phyloP scores from a whole-genome alignment of 2,113 vertebrate genomes.

The Mobula birostris region DNA sequence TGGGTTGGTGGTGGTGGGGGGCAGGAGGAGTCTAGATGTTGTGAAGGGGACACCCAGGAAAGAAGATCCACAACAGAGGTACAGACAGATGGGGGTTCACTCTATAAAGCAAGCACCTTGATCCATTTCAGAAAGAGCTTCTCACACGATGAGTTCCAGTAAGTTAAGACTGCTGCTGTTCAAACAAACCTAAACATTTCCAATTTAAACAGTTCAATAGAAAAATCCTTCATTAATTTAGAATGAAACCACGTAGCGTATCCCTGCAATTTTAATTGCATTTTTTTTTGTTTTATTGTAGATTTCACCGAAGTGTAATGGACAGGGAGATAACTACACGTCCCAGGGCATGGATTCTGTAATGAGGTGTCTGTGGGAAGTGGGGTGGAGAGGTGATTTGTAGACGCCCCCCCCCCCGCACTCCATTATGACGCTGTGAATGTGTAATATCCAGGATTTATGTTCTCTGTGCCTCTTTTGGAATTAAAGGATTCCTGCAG shows the following conservation, averaged over 20 bases:
- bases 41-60: no score
- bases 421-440: neutral
- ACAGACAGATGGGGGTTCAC: no score
- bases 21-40: no score
- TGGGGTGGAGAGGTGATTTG: neutral
- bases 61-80: no score
- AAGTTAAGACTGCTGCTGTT: neutral
- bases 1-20: neutral
- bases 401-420: no score
- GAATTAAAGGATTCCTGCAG: no score
- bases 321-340: neutral
- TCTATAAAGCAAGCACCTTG: neutral
- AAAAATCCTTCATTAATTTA: neutral
- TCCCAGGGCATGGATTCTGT: neutral
- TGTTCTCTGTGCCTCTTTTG: no score
- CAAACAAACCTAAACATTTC: neutral
- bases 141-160: neutral
- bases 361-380: neutral
- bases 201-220: neutral
- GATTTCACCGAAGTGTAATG: neutral
- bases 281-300: neutral
- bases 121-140: neutral
- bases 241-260: neutral
- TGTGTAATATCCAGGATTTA: neutral
- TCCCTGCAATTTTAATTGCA: neutral